phyloP scores from a whole-genome alignment of 2,888 invertebrate genomes.

The Drosophila putrida region DNA sequence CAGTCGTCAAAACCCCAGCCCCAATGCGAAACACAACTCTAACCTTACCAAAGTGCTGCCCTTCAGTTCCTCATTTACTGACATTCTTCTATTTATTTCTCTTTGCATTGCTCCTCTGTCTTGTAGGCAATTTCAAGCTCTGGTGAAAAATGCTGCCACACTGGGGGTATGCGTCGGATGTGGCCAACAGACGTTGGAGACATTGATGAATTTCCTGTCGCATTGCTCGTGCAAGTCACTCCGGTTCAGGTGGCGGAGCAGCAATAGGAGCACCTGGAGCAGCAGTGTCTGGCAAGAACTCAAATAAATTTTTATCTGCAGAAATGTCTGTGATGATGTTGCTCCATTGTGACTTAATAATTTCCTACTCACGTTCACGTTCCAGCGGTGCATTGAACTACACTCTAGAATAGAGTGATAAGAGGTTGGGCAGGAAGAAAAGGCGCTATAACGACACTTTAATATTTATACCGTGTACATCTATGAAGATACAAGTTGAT shows the following conservation, averaged over 20 bases:
- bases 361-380: constrained; percentile 76
- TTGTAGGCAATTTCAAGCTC: constrained; percentile 76
- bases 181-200: constrained; percentile 71
- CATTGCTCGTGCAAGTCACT: constrained; percentile 55
- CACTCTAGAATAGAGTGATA: constrained; percentile 21
- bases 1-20: not conserved
- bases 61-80: constrained; percentile 27
- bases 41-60: constrained; percentile 9
- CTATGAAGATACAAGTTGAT: constrained; percentile 4
- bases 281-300: constrained; percentile 38
- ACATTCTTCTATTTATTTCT: constrained; percentile 35
- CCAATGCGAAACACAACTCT: not conserved
- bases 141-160: constrained; percentile 63
- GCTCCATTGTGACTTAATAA: constrained; percentile 78
- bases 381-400: constrained; percentile 74
- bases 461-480: constrained; percentile 25
- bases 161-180: constrained; percentile 59
- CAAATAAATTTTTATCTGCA: constrained; percentile 66
- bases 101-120: constrained; percentile 29
- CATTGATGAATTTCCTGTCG: constrained; percentile 82
- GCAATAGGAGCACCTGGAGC: constrained; percentile 4
- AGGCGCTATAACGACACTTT: constrained; percentile 23
- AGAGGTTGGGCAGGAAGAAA: not conserved
- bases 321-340: constrained; percentile 64
- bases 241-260: constrained; percentile 29